Conservation (phyloP, 2,888 invertebrate genomes). For the Pachycephus smyrnensis region DNA sequence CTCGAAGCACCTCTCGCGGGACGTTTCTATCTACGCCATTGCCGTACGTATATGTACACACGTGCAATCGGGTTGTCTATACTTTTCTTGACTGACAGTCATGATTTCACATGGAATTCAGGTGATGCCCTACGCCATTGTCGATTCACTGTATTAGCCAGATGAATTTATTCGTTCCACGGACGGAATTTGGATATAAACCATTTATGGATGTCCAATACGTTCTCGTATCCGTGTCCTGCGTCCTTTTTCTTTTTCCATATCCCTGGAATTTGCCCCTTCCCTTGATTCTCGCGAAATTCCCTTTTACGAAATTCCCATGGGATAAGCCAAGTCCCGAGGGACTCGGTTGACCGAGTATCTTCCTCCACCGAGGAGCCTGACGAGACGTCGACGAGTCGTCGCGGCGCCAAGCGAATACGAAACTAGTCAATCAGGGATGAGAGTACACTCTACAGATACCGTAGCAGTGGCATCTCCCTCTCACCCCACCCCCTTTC, state of each 20-base stretch:
- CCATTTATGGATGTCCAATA: not conserved
- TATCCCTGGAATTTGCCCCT: not conserved
- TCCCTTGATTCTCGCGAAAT: not conserved
- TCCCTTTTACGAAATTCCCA: not conserved
- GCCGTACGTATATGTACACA: not conserved
- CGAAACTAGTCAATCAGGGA: slow-evolving; percentile 12
- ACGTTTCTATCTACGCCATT: not conserved
- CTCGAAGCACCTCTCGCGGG: not conserved
- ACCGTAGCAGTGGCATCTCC: not conserved
- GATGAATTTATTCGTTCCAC: not conserved
- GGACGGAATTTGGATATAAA: not conserved
- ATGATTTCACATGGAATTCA: not conserved
- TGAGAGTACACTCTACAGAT: not conserved
- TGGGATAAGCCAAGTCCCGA: slow-evolving; percentile 6
- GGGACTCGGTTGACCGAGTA: slow-evolving; percentile 1
- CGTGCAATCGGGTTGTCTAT: not conserved
- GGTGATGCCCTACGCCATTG: not conserved
- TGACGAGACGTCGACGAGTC: slow-evolving; percentile 19
- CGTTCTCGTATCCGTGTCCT: not conserved
- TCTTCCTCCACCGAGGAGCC: slow-evolving; percentile 8
- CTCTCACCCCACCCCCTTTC: not conserved
- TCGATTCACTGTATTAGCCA: not conserved
- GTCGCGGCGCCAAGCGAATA: slow-evolving; percentile 12
- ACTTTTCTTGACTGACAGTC: not conserved
- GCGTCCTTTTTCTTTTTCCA: not conserved